phyloP scores from a whole-genome alignment of 2,797 vertebrate genomes.

The Helicolenus hilgendorfi region DNA sequence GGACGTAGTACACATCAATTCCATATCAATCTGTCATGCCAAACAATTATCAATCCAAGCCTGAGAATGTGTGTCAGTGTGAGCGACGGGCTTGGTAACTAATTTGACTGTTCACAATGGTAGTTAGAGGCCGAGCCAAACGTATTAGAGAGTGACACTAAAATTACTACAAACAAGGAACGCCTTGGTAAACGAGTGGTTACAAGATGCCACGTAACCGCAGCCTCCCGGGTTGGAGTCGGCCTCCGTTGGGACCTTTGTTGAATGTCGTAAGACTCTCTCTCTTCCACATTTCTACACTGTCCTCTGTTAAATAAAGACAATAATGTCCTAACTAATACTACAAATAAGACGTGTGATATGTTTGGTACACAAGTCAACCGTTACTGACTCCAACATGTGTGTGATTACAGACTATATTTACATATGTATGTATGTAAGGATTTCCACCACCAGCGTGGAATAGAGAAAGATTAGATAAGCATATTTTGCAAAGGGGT shows the following conservation, averaged over 20 bases:
- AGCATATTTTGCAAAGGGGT: not conserved
- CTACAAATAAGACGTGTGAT: not conserved
- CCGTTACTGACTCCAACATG: not conserved
- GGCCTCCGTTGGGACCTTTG: not conserved
- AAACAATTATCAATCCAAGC: not conserved
- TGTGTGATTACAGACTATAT: not conserved
- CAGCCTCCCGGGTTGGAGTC: not conserved
- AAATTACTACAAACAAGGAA: not conserved
- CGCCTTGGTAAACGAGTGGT: not conserved
- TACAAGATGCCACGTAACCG: not conserved
- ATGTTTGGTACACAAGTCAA: not conserved
- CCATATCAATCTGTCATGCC: not conserved
- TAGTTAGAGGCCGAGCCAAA: not conserved
- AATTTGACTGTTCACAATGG: not conserved
- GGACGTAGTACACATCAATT: not conserved
- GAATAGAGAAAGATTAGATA: not conserved
- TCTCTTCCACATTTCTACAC: not conserved
- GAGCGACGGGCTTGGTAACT: not conserved
- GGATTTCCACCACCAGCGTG: not conserved
- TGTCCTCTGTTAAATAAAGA: not conserved
- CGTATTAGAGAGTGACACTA: not conserved
- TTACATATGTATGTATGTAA: not conserved
- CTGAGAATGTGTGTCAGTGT: not conserved
- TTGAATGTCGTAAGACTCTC: not conserved
- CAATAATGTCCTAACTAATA: not conserved